Base-by-base conservation (phyloP, 2,888 invertebrate genomes). In the Coecobrya sp. region DNA sequence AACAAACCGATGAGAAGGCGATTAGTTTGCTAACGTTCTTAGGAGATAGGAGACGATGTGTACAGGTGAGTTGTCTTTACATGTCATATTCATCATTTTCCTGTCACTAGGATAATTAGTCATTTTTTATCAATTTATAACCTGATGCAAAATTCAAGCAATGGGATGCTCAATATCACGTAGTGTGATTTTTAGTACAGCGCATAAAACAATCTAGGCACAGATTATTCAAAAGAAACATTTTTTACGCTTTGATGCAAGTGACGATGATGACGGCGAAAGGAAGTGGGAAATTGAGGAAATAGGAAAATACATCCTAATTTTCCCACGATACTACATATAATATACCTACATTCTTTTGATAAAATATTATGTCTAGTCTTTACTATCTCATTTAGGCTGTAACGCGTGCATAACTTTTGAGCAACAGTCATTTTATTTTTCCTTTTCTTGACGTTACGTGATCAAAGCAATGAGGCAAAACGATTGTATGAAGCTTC, bases 21-120 rank as follows among this genome's bases (percentile, higher is more conserved):
- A 97, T 99, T 95, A 98, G 98, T 93, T 97, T 99, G 59, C 99
- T 99, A 96, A 98, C 98, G 2, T 98, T 98, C 96, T 96, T 99
- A 65, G 99, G 95, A 59, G 94, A 95, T 62, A 86, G 94, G 85
- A 73, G 95, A 36, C 94, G 95, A 76, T 93, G 93, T 93, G 95
- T 95, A 62, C 95, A 95, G 94, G 95, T 95, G 36, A 68, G 3
- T 30, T 13, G 16, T 30, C 86, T 49, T 49, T 8, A 36, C 8
- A 1, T 16, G 11, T 8, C 70, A 13, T n/a, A 70, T n/a, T n/a
- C 1, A 30, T 30, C 36, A 42, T 36, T 76, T 16, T 45, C 42
- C 27, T n/a, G 8, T 59, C 13, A 19, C 5, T 19, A 59, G 19
- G 1, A 59, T 19, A 59, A 59, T 49, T 42, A n/a, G n/a, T 49